Percentiles rank a stretch among this genome's conserved stretches.
phyloP scores from a whole-genome alignment of 2,113 vertebrate species.

The Hemibagrus wyckioides region DNA sequence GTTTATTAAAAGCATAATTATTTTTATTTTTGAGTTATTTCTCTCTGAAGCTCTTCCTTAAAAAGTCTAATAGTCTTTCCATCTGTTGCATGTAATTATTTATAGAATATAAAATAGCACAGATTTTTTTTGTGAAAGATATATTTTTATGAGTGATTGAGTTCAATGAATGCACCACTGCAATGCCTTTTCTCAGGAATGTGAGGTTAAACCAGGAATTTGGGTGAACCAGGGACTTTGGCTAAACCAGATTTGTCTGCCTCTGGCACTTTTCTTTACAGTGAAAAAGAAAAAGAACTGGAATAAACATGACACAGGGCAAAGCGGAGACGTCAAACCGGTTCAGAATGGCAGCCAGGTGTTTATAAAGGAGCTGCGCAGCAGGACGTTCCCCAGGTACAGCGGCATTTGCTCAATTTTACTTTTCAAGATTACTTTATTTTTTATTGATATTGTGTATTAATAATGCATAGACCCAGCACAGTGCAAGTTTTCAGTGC shows the following conservation, averaged over 20 bases:
- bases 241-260: not conserved
- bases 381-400: constrained; percentile 95
- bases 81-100: not conserved
- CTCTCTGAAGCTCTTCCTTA: not conserved
- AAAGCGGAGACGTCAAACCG: constrained; percentile 86
- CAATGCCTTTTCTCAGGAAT: not conserved
- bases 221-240: not conserved
- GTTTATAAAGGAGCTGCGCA: constrained; percentile 95
- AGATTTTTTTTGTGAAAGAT: not conserved
- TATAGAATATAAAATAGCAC: not conserved
- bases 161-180: not conserved
- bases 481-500: constrained; percentile 20
- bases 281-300: constrained; percentile 98
- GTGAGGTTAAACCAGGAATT: not conserved
- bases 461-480: not conserved
- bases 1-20: not conserved
- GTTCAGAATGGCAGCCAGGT: constrained; percentile 97
- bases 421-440: not conserved
- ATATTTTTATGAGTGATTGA: not conserved
- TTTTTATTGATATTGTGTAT: not conserved
- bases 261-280: constrained; percentile 60
- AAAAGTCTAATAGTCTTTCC: not conserved
- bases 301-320: constrained; percentile 90
- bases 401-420: not conserved
- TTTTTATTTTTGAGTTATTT: not conserved